Conservation (phyloP, 2,113 vertebrate genomes). For the Sialia sialis region DNA sequence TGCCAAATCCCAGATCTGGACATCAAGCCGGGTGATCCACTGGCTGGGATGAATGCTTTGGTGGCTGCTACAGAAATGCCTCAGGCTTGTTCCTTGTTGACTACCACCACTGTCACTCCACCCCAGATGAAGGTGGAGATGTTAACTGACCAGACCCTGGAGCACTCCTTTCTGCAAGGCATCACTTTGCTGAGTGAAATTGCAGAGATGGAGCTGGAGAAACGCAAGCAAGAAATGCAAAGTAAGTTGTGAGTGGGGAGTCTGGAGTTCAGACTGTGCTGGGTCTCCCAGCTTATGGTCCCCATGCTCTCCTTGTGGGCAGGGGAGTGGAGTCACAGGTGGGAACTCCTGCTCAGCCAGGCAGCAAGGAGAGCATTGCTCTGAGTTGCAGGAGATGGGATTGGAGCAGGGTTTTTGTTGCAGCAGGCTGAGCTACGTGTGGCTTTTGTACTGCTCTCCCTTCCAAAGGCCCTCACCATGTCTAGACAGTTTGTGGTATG, state of each 20-base stretch:
- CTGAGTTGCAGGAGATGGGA: background rate
- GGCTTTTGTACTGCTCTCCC: slow-evolving; percentile 26
- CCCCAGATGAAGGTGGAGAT: slow-evolving; percentile 51
- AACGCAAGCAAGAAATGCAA: slow-evolving; percentile 70
- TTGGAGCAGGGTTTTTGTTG: background rate
- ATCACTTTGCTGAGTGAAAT: slow-evolving; percentile 94
- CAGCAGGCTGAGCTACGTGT: slow-evolving; percentile 21
- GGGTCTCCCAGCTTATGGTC: background rate
- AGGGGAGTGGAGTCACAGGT: background rate
- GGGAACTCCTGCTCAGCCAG: background rate
- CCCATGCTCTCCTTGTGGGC: accelerated
- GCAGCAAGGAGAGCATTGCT: background rate
- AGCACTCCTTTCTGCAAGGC: slow-evolving; percentile 85
- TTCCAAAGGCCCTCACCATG: slow-evolving; percentile 35
- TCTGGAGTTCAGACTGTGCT: background rate
- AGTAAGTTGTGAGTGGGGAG: slow-evolving; percentile 55
- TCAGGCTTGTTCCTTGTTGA: slow-evolving; percentile 75
- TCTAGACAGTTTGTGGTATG: slow-evolving; percentile 52
- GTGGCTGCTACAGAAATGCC: slow-evolving; percentile 87
- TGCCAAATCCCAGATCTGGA: slow-evolving; percentile 53
- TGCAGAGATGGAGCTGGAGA: slow-evolving; percentile 86
- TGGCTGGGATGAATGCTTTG: slow-evolving; percentile 92
- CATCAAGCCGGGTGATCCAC: slow-evolving; percentile 79
- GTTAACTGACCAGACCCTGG: slow-evolving; percentile 53
- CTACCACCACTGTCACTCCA: background rate